These are phyloP conservation scores for Leptocoma aspasia DNA, from an alignment of 2,113 vertebrate genomes.

Conservation along the genomic window DNA sequence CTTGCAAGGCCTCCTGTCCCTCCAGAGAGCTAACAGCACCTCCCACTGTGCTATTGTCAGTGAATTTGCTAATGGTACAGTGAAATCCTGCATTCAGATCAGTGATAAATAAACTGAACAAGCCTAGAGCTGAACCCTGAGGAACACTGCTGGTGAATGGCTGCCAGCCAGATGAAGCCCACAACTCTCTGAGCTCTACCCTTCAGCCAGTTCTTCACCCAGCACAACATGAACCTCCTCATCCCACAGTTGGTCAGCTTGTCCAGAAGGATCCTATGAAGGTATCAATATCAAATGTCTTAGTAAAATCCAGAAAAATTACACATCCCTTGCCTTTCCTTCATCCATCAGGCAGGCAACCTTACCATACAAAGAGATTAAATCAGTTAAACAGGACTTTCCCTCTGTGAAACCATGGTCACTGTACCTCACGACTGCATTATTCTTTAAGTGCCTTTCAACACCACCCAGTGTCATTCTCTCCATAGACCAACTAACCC, in stretches of 20 bases:
- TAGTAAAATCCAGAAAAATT: neutral
- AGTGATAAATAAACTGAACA: neutral
- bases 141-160: neutral
- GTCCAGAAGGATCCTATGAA: neutral
- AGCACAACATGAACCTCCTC: neutral
- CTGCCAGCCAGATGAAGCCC: neutral
- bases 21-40: neutral
- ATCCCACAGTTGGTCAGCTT: neutral
- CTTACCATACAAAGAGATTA: neutral
- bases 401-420: neutral
- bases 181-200: neutral
- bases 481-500: neutral
- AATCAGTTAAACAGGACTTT: neutral
- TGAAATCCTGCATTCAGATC: neutral
- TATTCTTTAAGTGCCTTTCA: neutral
- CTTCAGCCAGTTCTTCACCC: neutral
- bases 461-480: neutral
- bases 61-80: neutral
- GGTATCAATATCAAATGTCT: neutral
- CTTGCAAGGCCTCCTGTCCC: neutral
- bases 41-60: neutral
- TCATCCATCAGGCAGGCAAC: neutral
- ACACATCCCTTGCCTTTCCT: neutral
- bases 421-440: neutral
- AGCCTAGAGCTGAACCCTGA: neutral